These are phyloP conservation scores for Ammospiza nelsoni DNA, from an alignment of 2,113 vertebrate species.

Conservation along the genomic window DNA sequence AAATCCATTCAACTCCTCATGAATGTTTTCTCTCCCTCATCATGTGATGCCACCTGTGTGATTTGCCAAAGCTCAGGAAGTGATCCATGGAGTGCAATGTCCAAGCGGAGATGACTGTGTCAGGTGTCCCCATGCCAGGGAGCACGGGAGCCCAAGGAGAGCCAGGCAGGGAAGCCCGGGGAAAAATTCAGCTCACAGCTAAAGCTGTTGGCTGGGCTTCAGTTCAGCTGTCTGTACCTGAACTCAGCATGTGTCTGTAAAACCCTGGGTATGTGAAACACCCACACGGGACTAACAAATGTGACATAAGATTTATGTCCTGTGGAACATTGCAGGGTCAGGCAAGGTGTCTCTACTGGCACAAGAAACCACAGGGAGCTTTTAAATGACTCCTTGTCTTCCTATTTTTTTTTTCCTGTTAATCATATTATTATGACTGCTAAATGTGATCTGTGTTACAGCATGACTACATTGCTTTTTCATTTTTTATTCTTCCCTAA, in stretches of 20 bases:
- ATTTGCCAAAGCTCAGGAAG: background rate
- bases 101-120: background rate
- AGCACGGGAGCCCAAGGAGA: background rate
- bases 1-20: background rate
- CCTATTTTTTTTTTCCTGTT: background rate
- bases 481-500: background rate
- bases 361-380: background rate
- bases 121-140: background rate
- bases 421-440: background rate
- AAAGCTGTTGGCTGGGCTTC: background rate
- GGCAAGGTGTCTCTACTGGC: background rate
- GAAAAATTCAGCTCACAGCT: background rate
- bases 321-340: background rate
- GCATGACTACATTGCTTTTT: background rate
- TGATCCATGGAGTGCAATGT: background rate
- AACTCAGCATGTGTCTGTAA: accelerated
- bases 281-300: background rate
- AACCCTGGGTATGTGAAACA: background rate
- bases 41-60: background rate
- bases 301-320: background rate
- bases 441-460: background rate
- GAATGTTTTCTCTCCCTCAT: background rate
- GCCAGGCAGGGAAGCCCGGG: background rate
- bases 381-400: background rate
- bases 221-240: background rate